Evolutionary conservation across 2,113 vertebrate species (phyloP), one percentile per base, ranked within the genome.

Genomic region (Sciurus niger): DNA sequence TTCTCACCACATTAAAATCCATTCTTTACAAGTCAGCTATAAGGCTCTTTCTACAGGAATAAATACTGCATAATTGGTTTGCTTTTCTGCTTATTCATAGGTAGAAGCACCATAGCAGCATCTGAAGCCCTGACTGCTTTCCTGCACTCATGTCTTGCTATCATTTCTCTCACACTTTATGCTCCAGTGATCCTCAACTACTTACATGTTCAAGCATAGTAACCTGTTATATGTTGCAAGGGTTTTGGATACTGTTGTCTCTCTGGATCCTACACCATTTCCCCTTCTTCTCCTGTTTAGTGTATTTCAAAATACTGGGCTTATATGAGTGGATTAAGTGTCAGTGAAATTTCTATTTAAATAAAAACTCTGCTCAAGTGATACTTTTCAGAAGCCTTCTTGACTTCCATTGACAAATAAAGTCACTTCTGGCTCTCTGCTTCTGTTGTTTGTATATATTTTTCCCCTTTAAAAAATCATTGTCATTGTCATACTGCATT

Each of bases 281-380:
- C 20, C 51, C 46, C 6, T 58, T 83, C 28, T 84, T 72, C 77
- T 87, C 63, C 43, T n/a, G 25, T 55, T 60, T 17, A 85, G 34
- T 63, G 77, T 78, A 78, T 68, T 93, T 85, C 60, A 86, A 65
- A 73, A 89, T 4, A 60, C 2, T 43, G 55, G 55, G 17, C 67
- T 51, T 77, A 73, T 48, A 40, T 65, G 34, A 46, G 22, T 48
- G 84, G 37, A 76, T 87, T 68, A 67, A 82, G 32, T 76, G 17
- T 37, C 9, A 46, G n/a, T 78, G 32, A 22, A 65, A 20, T 40
- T 84, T 97, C 65, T 55, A 37, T 28, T 94, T 85, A 92, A 77
- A 92, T 63, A 55, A 93, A 89, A 86, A 82, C 24, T 43, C 30
- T 65, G 4, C 9, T 89, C 4, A 79, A 46, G 22, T 74, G 22